Percentiles rank a stretch among this genome's conserved stretches.
Conservation (phyloP, 53 echinoderm and acorn worm species). For the Echinometra lucunter region DNA sequence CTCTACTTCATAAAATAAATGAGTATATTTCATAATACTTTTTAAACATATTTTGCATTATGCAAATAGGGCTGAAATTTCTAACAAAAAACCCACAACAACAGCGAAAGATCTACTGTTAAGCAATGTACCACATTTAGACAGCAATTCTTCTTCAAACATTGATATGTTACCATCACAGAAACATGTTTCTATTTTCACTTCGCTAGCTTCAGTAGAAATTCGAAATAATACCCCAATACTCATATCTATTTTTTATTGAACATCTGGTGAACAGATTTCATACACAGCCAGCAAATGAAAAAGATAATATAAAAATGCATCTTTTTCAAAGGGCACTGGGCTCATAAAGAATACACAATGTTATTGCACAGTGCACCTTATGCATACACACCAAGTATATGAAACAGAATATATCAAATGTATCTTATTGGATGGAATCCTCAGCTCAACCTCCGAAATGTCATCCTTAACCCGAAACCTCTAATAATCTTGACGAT, state of each 20-base stretch:
- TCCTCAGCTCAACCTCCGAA: not conserved
- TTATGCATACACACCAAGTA: not conserved
- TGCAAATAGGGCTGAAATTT: not conserved
- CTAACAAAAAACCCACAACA: too few relatives aligned
- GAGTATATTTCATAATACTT: not conserved
- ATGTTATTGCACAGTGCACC: not conserved
- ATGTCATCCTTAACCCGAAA: not conserved
- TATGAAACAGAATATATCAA: slow-evolving; percentile 19
- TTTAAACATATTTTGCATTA: not conserved
- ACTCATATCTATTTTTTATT: not conserved
- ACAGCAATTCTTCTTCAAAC: too few relatives aligned
- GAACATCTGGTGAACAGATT: not conserved
- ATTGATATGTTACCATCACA: too few relatives aligned
- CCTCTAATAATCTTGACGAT: slow-evolving; percentile 34
- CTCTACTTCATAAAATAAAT: not conserved
- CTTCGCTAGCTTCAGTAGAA: not conserved
- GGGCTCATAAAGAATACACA: too few relatives aligned
- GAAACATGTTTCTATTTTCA: too few relatives aligned
- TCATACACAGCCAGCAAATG: not conserved
- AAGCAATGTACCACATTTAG: too few relatives aligned
- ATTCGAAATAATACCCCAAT: not conserved
- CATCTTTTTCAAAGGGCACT: too few relatives aligned
- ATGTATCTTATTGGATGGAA: not conserved
- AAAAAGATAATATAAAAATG: not conserved
- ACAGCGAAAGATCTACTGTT: too few relatives aligned